Evolutionary conservation across 2,888 invertebrate genomes (phyloP), one percentile per base, ranked within the genome.

Genomic region (Tuberolachnus salignus): DNA sequence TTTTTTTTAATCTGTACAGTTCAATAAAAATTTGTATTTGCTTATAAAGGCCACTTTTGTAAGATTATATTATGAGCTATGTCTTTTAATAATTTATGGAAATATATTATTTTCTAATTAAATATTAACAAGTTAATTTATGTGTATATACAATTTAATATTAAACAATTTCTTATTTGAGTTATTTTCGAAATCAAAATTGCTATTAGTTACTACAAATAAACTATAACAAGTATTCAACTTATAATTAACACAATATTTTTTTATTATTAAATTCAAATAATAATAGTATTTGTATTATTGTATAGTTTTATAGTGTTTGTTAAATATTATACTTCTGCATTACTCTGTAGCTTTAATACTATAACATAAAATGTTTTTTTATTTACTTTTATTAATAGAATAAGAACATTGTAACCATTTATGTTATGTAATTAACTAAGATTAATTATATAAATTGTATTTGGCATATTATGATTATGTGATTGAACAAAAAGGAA

Each of bases 341-440:
- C 42, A 23, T 73, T 73, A 64, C n/a, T 42, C 51, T 63, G 61
- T 53, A 63, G 61, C 34, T 64, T 73, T 64, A 53, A 23, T 42
- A 64, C 4, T 46, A 34, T 42, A 44, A 21, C 9, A 44, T 73
- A 21, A 46, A n/a, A 64, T 34, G 21, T 42, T 42, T 13, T 42
- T n/a, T 16, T 4, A n/a, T 53, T 53, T 19, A 9, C 53, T 55
- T 34, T 69, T 55, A 55, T 21, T 21, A 34, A 67, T 53, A 55
- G 9, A 21, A 51, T 34, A 26, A n/a, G 42, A 51, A 26, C 63
- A 26, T 51, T 66, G 26, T 51, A 67, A 51, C n/a, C n/a, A 72
- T 26, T 61, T 61, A 49, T 21, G 11, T 46, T 72, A 72, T 34
- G 14, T 72, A 13, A 51, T 51, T 51, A 34, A 49, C 19, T 34